Evolutionary conservation across 92 coral and sea anemone genomes (phyloP), one percentile per base, ranked within the genome.

Genomic region (Zoanthus sociatus): DNA sequence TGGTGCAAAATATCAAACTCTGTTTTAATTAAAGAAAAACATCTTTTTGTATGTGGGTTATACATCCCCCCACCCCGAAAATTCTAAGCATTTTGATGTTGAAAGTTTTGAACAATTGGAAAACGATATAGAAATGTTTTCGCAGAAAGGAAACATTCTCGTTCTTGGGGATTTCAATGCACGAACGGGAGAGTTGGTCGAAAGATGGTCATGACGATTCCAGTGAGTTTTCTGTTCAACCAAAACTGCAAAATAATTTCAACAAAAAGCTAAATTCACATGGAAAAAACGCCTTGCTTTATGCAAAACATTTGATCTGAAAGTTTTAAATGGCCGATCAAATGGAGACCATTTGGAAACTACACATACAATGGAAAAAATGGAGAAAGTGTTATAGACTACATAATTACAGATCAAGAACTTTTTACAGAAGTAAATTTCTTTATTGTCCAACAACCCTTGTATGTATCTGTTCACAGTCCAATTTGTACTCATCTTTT

Each of bases 371-470:
- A 91, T n/a, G 77, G 71, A 17, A 77, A 78, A 47, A 91, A 91
- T 77, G 89, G 93, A 18, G 45, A 78, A 53, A 83, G 93, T 91
- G 91, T 91, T 17, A 91, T 91, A 13, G 87, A 91, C 68, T 91
- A 83, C 56, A 87, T 87, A 13, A 84, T 84, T 7, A 14, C 15
- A 26, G 73, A 74, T 26, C 79, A 71, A 85, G 78, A 71, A 45
- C 55, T 84, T 31, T 84, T 84, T 21, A 51, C 32, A 54, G 50
- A 26, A 46, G 79, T 51, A 14, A 73, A 47, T 33, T 60, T 53
- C 20, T 84, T 84, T 42, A 84, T 71, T n/a, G 79, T 71, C 48
- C 50, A 72, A 70, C 78, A 37, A 47, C 88, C 88, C 50, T 50
- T 68, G 1, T 60, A 30, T 73, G 53, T 84, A 47, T 84, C 88